These are phyloP conservation scores for Plemyria rubiginata DNA, from an alignment of 2,888 invertebrate genomes.

Conservation along the genomic window DNA sequence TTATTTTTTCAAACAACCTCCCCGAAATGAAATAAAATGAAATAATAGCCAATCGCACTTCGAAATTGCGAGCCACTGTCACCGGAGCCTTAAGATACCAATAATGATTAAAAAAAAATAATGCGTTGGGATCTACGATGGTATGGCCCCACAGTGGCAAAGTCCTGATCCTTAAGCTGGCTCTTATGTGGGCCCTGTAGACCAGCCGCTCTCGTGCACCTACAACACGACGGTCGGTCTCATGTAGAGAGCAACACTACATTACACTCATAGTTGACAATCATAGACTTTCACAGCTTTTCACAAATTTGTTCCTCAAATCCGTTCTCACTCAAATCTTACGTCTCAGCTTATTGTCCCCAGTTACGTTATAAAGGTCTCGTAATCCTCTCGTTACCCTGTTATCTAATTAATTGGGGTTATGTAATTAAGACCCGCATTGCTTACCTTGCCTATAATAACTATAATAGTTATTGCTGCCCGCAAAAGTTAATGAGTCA, in stretches of 20 bases:
- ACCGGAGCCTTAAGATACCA: no score
- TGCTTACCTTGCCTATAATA: conserved; percentile 38
- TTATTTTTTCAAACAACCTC: no score
- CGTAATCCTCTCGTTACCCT: background rate
- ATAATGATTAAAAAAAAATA: background rate
- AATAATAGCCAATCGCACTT: no score
- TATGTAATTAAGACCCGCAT: conserved; percentile 26
- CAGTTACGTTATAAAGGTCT: background rate
- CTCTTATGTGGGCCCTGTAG: conserved; percentile 56
- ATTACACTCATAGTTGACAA: no score
- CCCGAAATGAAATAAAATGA: no score
- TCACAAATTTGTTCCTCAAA: no score
- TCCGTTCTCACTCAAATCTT: no score
- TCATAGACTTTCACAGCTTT: no score
- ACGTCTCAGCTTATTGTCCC: no score
- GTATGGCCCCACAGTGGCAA: conserved; percentile 30
- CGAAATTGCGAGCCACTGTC: no score
- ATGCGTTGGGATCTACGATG: background rate
- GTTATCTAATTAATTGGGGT: conserved; percentile 36
- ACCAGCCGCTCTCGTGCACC: conserved; percentile 39
- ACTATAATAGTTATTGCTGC: conserved; percentile 30
- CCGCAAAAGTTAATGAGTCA: conserved; percentile 33
- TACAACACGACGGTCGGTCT: conserved; percentile 42
- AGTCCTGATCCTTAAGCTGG: conserved; percentile 60
- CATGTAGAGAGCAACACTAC: no score